phyloP scores from a whole-genome alignment of 1,140 invertebrate species.

The Drosophila paulistorum region DNA sequence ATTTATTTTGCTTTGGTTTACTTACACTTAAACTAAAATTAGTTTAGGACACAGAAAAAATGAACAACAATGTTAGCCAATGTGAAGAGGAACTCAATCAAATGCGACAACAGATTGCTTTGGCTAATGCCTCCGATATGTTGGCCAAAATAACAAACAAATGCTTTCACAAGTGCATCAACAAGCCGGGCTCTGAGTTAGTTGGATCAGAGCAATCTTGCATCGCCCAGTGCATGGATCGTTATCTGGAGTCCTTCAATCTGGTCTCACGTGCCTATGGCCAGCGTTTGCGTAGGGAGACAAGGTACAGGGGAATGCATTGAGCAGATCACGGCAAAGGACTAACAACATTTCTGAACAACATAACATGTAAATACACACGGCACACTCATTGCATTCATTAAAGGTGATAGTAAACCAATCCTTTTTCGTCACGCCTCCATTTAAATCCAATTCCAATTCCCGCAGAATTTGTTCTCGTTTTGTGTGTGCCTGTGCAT shows the following conservation, averaged over 20 bases:
- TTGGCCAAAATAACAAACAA: slow-evolving; percentile 98
- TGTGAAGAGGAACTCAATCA: slow-evolving; percentile 87
- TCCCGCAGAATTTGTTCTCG: no score
- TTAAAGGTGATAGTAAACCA: no score
- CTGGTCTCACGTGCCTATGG: slow-evolving; percentile 93
- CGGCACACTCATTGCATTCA: no score
- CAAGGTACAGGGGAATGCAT: not conserved
- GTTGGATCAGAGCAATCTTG: slow-evolving; percentile 97
- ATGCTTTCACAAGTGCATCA: slow-evolving; percentile 97
- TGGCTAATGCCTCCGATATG: slow-evolving; percentile 96
- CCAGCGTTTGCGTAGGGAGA: slow-evolving; percentile 89
- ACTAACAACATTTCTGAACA: no score
- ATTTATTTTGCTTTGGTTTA: not conserved
- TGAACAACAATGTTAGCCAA: slow-evolving; percentile 1
- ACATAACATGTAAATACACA: no score
- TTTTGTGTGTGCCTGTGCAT: no score
- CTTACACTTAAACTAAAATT: not conserved
- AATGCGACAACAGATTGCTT: slow-evolving; percentile 96
- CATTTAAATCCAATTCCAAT: no score
- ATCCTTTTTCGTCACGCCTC: no score
- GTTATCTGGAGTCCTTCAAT: slow-evolving; percentile 97
- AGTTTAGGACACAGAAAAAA: not conserved
- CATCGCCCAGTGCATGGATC: slow-evolving; percentile 97
- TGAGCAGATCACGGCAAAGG: not conserved
- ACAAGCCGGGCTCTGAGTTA: slow-evolving; percentile 93